Percentiles rank a stretch among this genome's conserved stretches.
Conservation (phyloP, 2,113 vertebrate species). For the Delphinus delphis region DNA sequence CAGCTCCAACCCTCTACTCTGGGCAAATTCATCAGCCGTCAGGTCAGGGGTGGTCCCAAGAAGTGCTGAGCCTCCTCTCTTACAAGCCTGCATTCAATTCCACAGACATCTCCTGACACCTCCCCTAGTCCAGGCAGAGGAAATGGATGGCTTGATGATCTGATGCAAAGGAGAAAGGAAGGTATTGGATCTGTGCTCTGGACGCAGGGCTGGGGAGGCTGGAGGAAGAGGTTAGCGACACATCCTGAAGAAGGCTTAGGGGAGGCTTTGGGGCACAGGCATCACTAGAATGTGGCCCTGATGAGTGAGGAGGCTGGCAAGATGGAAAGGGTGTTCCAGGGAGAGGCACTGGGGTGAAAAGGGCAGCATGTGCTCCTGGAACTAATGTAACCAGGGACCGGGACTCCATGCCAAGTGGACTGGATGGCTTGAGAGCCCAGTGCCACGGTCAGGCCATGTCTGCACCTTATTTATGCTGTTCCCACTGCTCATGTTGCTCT, state of each 20-base stretch:
- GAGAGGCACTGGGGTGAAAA: not conserved
- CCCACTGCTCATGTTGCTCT: not conserved
- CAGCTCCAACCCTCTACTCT: not conserved
- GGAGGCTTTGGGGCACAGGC: not conserved
- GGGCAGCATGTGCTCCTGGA: not conserved
- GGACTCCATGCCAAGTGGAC: not conserved
- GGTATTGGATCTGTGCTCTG: not conserved
- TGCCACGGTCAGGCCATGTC: not conserved
- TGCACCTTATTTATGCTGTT: not conserved
- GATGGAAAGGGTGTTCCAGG: not conserved
- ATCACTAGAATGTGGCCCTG: not conserved
- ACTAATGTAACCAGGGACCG: not conserved
- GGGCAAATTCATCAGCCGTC: not conserved
- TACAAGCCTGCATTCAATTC: not conserved
- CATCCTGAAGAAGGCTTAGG: not conserved
- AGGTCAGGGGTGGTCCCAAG: not conserved
- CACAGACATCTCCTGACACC: not conserved
- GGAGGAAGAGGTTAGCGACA: not conserved
- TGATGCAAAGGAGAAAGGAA: not conserved
- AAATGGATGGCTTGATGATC: not conserved
- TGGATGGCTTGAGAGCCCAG: fast-evolving
- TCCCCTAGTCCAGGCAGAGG: not conserved
- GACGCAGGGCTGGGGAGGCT: not conserved
- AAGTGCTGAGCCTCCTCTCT: not conserved
- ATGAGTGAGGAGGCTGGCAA: not conserved